Base-by-base conservation (phyloP, 2,888 invertebrate species). In the Malthinus flaveolus region DNA sequence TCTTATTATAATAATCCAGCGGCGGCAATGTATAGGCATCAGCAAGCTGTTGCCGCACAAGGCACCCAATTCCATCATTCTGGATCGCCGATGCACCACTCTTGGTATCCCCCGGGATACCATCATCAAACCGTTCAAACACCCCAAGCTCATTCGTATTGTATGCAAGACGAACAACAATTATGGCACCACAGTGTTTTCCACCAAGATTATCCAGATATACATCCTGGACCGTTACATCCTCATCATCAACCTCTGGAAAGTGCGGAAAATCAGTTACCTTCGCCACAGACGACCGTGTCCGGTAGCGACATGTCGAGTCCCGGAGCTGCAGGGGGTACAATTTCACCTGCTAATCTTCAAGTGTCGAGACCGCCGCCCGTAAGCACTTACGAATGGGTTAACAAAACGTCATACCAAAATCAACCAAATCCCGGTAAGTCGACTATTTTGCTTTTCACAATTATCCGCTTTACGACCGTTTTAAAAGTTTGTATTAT, bases 361-460 rank as follows among this genome's bases (percentile, higher is more conserved):
- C 79, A 42, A 42, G 23, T 84, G 71, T 82, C 73, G 68, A 83
- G 88, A 71, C 88, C 91, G 42, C 84, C 87, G 35, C 89, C 90
- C 31, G 86, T 87, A 12, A 85, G 92, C 39, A 90, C 93, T 0
- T 95, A 87, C 76, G 93, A 93, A 70, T 95, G 95, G 95, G 94
- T 95, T 88, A 94, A 91, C 78, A 93, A 92, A 77, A 89, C 90
- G 0, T 87, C 91, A 49, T 93, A 93, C 78, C 91, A 91, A 73
- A 87, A 84, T 64, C 91, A 91, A 73, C 91, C 91, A 1, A 91
- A 89, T 78, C 91, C 93, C 80, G 93, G 93, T 93, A 78, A 78
- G 80, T 77, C 53, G 33, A 39, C 23, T 23, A 23, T 23, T 23
- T 23, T 23, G 2, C 23, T 23, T 23, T 23, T 23, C 2, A 23